Evolutionary conservation across 2,113 vertebrate species (phyloP), one percentile per base, ranked within the genome.

Genomic region (Eublepharis macularius): DNA sequence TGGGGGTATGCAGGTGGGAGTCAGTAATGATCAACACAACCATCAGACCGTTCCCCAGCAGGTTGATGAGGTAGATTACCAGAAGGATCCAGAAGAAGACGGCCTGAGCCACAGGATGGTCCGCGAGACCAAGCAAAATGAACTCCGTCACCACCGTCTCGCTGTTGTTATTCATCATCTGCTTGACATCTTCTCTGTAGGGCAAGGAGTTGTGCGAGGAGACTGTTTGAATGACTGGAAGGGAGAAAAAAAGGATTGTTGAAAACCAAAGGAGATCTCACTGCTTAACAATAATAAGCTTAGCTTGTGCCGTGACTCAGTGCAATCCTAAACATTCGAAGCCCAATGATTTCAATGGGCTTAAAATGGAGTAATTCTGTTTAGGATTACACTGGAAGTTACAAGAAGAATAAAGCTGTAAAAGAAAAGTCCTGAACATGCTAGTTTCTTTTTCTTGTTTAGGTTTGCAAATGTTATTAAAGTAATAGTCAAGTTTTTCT

Each of bases 31-130:
- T 93, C 4, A 89, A 75, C 34, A 83, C 74, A 75, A 94, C 88
- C 4, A 94, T 89, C 29, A 93, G 5, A 63, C 91, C 86, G 63
- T 93, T 94, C 69, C 82, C 93, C 36, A 92, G 75, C 14, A 92
- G 82, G 74, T 88, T 93, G 65, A 91, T 78, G 69, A 90, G 5
- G 70, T 93, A 94, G 70, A 90, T 84, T 39, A 83, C 83, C 41
- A 92, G 45, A 84, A 92, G 36, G 4, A 92, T 19, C 45, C 84
- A 80, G 73, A 92, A 94, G 41, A 93, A 83, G 76, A 91, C 29
- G 11, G n/a, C 81, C 80, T 92, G 84, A 19, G 92, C 78, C 39
- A 80, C 72, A 66, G 93, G 92, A 57, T 92, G 78, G 29, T 72
- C 63, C 39, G 87, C 92, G 60, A 94, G 82, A 1, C 90, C 89